These are phyloP conservation scores for Sitophilus oryzae DNA, from an alignment of 1,140 invertebrate species.

Conservation along the genomic window DNA sequence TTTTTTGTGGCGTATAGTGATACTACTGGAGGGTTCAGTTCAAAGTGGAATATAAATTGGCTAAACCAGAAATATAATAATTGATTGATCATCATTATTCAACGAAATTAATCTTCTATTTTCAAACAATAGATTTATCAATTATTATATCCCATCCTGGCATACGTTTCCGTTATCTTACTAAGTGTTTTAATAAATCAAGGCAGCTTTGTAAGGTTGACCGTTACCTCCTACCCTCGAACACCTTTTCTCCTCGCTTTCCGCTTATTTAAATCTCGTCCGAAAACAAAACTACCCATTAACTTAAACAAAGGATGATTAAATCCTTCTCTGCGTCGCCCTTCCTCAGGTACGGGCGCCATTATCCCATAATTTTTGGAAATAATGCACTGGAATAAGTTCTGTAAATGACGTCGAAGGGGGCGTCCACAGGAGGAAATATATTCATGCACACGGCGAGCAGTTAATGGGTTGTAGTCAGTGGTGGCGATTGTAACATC, in stretches of 20 bases:
- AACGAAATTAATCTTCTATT: neutral
- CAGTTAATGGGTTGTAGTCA: neutral
- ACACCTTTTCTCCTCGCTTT: neutral
- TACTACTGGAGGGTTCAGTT: neutral
- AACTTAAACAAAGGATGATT: slow-evolving; percentile 20
- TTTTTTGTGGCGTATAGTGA: no score
- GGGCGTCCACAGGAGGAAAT: slow-evolving; percentile 5
- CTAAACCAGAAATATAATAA: no score
- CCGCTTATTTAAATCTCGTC: slow-evolving; percentile 12
- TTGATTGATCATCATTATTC: neutral
- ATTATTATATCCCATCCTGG: neutral
- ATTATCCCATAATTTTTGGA: slow-evolving; percentile 23
- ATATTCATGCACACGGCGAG: slow-evolving; percentile 14
- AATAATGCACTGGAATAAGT: slow-evolving; percentile 22
- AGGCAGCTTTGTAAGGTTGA: neutral
- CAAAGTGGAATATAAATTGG: no score
- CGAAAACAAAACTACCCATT: slow-evolving; percentile 15
- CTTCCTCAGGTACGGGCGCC: slow-evolving; percentile 7
- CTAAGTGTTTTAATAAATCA: neutral
- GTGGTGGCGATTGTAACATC: no score
- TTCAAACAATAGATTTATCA: neutral
- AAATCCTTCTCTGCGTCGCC: slow-evolving; percentile 13
- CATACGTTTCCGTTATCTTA: neutral
- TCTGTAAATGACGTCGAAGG: slow-evolving; percentile 18
- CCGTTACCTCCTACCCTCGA: no score